Evolutionary conservation across 2,888 invertebrate species (phyloP), one percentile per base, ranked within the genome.

Genomic region (Beris chalybata): DNA sequence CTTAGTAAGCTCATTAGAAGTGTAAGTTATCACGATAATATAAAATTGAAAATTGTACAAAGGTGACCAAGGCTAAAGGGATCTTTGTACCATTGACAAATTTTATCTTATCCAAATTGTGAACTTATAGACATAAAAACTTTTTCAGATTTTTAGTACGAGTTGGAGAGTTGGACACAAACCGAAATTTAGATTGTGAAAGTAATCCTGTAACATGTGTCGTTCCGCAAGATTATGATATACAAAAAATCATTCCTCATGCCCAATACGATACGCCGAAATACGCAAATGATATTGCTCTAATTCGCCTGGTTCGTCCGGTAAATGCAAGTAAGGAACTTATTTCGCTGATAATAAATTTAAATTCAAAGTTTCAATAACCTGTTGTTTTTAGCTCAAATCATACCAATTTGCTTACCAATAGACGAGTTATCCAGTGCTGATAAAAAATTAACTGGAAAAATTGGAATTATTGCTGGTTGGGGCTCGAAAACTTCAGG

Each of bases 401-500:
- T 81, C 4, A 78, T 75, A 22, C 82, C 83, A n/a, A 81, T 85
- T 71, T 85, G 85, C 74, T 74, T 85, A 71, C 86, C 86, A 22
- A 70, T 79, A 15, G 78, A 72, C 53, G 70, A 72, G 2, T 73
- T 74, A 30, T 71, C 71, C 45, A 64, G 68, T 4, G 71, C 75
- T 5, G 74, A 73, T 22, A 50, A 76, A 55, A 76, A 79, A 56
- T 82, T 85, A 55, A 80, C 81, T 7, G 82, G 83, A 4, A 78
- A 78, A 71, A 80, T 82, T 72, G 85, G 85, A 71, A 83, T 85
- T 58, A 89, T 89, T 1, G 88, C 90, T 5, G 92, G 91, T 0
- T 92, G 91, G 91, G 91, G 91, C 32, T 84, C 85, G 72, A 88
- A 87, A 48, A 86, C 87, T 77, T 78, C 77, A 64, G 84, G 87